Conservation (phyloP, 1,140 invertebrate species). For the Brachionus rotundiformis region DNA sequence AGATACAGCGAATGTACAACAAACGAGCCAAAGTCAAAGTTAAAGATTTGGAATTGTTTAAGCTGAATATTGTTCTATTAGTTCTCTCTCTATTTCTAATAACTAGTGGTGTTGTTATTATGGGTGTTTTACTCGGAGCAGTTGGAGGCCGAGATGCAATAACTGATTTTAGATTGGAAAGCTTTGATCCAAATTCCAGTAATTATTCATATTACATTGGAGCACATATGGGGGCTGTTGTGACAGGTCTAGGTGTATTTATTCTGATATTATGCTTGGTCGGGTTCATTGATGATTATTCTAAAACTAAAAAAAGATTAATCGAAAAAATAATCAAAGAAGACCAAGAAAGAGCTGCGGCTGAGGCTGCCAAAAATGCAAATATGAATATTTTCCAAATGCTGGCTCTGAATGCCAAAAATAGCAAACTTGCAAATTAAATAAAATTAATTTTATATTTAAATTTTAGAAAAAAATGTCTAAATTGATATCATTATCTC, state of each 20-base stretch:
- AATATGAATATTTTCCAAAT: constrained; percentile 52
- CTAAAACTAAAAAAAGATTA: constrained; percentile 42
- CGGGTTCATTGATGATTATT: constrained; percentile 47
- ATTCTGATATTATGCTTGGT: constrained; percentile 34
- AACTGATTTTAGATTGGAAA: not conserved
- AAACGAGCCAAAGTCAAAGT: constrained; percentile 30
- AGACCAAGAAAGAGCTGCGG: constrained; percentile 49
- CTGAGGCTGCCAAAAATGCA: constrained; percentile 49
- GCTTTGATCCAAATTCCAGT: not conserved
- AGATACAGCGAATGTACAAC: constrained; percentile 1
- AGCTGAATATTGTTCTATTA: constrained; percentile 21
- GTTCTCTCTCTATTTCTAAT: constrained; percentile 3
- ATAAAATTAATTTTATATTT: not conserved
- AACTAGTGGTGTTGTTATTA: not conserved
- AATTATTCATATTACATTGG: constrained; percentile 34
- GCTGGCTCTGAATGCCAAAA: constrained; percentile 26
- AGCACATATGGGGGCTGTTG: not conserved
- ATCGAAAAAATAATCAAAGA: constrained; percentile 43
- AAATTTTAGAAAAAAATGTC: constrained; percentile 22
- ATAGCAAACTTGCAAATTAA: constrained; percentile 21
- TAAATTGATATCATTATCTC: not conserved
- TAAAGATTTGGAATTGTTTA: constrained; percentile 42
- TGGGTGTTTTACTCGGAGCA: constrained; percentile 44
- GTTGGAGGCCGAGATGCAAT: not conserved
- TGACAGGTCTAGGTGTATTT: constrained; percentile 5